Evolutionary conservation across 2,113 vertebrate species (phyloP).

Genomic region (Lophochroa leadbeateri): DNA sequence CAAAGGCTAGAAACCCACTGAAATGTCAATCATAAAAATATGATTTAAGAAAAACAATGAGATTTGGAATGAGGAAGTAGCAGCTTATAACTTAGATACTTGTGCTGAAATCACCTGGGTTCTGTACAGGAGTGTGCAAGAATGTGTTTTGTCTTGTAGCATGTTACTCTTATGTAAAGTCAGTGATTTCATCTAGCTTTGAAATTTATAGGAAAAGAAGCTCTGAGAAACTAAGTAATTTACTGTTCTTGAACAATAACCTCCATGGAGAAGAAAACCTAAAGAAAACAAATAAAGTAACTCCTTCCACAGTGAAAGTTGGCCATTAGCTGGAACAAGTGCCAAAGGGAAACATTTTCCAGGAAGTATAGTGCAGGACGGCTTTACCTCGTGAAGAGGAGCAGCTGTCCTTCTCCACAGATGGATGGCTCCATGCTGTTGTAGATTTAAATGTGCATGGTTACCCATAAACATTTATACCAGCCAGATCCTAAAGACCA

Average conservation of each 20-base stretch:
- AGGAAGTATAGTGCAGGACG: background rate
- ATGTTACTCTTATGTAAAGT: background rate
- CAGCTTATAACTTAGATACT: background rate
- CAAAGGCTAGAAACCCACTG: background rate
- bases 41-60: background rate
- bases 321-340: background rate
- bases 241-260: background rate
- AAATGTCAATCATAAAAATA: background rate
- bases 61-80: background rate
- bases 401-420: background rate
- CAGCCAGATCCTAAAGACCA: background rate
- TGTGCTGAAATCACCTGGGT: background rate
- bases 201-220: background rate
- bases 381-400: conserved; percentile 7
- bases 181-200: background rate
- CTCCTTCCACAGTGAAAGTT: background rate
- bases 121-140: background rate
- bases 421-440: background rate
- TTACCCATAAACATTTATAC: background rate
- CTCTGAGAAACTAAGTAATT: background rate
- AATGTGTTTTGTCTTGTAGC: background rate
- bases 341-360: conserved; percentile 17
- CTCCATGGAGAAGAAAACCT: background rate
- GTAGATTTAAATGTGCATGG: background rate
- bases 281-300: background rate